These are phyloP conservation scores for Phthorimaea operculella DNA, from an alignment of 1,140 invertebrate genomes.

Conservation along the genomic window DNA sequence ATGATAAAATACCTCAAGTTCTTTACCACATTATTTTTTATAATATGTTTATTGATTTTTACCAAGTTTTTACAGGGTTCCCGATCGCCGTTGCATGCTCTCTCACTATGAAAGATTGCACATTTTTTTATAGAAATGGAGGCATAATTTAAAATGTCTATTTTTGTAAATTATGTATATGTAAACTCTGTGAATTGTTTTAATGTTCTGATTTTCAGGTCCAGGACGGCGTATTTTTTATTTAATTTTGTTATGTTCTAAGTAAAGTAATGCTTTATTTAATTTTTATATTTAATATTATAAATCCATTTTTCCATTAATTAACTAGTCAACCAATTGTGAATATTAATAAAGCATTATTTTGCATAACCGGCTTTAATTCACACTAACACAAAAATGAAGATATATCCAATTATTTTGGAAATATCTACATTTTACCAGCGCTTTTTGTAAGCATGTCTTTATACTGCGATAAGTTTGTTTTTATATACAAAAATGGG, in stretches of 20 bases:
- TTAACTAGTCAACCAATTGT: not conserved
- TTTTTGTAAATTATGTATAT: slow-evolving; percentile 35
- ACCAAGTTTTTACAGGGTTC: slow-evolving; percentile 29
- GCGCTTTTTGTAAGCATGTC: slow-evolving; percentile 35
- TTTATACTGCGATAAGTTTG: not conserved
- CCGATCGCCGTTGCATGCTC: slow-evolving; percentile 27
- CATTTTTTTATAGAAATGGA: slow-evolving; percentile 58
- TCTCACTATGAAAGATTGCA: not conserved
- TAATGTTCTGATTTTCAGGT: slow-evolving; percentile 22
- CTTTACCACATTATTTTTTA: no score
- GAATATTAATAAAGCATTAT: slow-evolving; percentile 19
- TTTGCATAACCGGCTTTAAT: slow-evolving; percentile 26
- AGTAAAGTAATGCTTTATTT: slow-evolving; percentile 23
- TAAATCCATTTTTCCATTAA: not conserved
- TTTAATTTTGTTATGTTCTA: slow-evolving; percentile 10
- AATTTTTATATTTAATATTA: not conserved
- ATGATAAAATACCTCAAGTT: no score
- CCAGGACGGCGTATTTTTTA: slow-evolving; percentile 8
- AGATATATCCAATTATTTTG: slow-evolving; percentile 33
- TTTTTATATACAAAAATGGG: slow-evolving; percentile 46
- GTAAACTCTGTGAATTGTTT: slow-evolving; percentile 7
- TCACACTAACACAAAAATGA: slow-evolving; percentile 50
- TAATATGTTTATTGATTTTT: slow-evolving; percentile 12
- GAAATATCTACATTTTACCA: slow-evolving; percentile 34
- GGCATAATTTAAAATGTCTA: slow-evolving; percentile 52